phyloP scores from a whole-genome alignment of 2,888 invertebrate species.

The Oscheius sp. region DNA sequence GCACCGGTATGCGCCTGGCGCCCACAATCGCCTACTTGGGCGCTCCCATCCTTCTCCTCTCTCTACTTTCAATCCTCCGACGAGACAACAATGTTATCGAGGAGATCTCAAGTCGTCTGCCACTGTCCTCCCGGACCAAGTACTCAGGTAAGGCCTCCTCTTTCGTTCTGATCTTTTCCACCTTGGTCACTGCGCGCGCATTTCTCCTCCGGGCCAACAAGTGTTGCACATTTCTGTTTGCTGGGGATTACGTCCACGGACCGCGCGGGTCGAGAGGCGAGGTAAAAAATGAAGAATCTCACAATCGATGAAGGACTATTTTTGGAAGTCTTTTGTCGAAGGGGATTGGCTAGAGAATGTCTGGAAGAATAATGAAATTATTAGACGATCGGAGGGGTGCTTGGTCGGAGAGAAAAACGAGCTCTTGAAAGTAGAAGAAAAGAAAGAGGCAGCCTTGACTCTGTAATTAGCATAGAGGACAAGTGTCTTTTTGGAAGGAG shows the following conservation, averaged over 20 bases:
- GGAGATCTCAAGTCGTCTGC: neutral
- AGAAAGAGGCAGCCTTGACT: constrained; percentile 3
- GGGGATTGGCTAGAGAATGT: neutral
- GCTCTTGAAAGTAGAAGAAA: neutral
- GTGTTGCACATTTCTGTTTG: constrained; percentile 31
- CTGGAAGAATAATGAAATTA: neutral
- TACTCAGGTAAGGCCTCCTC: constrained; percentile 22
- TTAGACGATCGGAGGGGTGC: neutral
- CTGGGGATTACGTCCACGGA: constrained; percentile 22
- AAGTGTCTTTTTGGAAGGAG: neutral
- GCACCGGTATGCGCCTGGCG: constrained; percentile 27
- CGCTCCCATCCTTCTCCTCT: constrained; percentile 5
- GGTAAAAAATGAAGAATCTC: constrained; percentile 16
- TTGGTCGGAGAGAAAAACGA: neutral
- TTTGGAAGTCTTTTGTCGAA: neutral
- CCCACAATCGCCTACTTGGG: constrained; percentile 24
- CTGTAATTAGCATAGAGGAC: neutral
- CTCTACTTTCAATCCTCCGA: constrained; percentile 6
- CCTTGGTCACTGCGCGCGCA: neutral
- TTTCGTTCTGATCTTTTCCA: neutral
- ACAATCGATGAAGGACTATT: too few species aligned
- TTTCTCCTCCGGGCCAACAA: constrained; percentile 12
- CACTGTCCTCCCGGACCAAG: constrained; percentile 28
- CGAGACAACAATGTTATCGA: neutral
- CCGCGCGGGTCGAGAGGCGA: constrained; percentile 15